Percentiles rank a stretch among this genome's conserved stretches.
phyloP scores from a whole-genome alignment of 2,113 vertebrate species.

The Emydura subglobosa region DNA sequence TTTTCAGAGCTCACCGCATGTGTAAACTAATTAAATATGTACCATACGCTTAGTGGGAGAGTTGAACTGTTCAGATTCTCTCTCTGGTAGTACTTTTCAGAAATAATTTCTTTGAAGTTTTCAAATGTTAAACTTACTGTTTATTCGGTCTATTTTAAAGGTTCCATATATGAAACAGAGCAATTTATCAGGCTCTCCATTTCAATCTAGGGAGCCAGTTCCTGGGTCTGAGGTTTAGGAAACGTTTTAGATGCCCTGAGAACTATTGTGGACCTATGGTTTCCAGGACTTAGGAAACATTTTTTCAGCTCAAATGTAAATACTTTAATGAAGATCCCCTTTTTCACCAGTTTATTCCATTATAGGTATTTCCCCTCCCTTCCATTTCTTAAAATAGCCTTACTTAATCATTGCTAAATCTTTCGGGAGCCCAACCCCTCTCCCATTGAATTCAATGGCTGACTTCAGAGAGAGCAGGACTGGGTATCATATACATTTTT shows the following conservation, averaged over 20 bases:
- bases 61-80: neutral
- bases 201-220: constrained; percentile 17
- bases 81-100: neutral
- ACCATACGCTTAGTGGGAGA: accelerated
- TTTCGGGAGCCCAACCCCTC: neutral
- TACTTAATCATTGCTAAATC: neutral
- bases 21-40: neutral
- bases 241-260: constrained; percentile 3
- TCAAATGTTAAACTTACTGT: neutral
- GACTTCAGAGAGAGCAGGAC: neutral
- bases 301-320: neutral
- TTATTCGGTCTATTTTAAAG: neutral
- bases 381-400: neutral
- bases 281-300: neutral
- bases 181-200: neutral
- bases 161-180: neutral
- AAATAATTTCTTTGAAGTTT: neutral
- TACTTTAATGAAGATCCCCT: neutral
- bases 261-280: neutral
- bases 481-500: neutral
- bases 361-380: neutral
- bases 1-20: neutral
- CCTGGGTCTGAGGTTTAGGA: constrained; percentile 4
- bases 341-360: neutral
- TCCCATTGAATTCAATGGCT: neutral